phyloP scores from a whole-genome alignment of 2,888 invertebrate species.

The Ornithoptera alexandrae region DNA sequence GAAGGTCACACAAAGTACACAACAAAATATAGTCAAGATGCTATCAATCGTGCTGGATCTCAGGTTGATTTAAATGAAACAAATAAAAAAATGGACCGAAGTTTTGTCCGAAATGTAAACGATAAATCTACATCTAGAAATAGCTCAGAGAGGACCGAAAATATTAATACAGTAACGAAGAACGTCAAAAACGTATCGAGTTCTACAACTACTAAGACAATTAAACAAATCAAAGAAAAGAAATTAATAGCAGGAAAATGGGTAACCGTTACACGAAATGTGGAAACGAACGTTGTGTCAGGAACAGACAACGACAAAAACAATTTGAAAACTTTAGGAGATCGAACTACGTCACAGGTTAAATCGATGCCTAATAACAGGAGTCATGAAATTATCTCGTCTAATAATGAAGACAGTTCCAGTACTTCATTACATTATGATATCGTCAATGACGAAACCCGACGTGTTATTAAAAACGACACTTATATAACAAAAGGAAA shows the following conservation, averaged over 20 bases:
- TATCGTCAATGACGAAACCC: conserved; percentile 24
- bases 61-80: conserved; percentile 74
- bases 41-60: conserved; percentile 40
- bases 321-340: conserved; percentile 30
- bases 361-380: conserved; percentile 21
- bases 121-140: conserved; percentile 50
- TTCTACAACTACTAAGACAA: conserved; percentile 78
- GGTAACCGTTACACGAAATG: conserved; percentile 79
- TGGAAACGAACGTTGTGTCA: conserved; percentile 82
- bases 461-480: conserved; percentile 34
- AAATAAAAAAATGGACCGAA: conserved; percentile 49
- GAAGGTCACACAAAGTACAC: conserved; percentile 48
- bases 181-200: conserved; percentile 53
- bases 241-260: conserved; percentile 74
- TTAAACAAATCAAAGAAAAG: conserved; percentile 79
- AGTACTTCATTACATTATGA: conserved; percentile 29
- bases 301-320: conserved; percentile 42
- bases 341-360: conserved; percentile 36
- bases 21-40: conserved; percentile 42
- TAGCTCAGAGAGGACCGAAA: conserved; percentile 44
- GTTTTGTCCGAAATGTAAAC: conserved; percentile 40
- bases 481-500: conserved; percentile 36
- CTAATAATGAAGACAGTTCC: conserved; percentile 23
- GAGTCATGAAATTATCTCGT: conserved; percentile 28
- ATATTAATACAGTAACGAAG: conserved; percentile 56